Percentiles rank a stretch among this genome's conserved stretches.
Conservation (phyloP, 2,113 vertebrate genomes). For the Cheilinus undulatus region DNA sequence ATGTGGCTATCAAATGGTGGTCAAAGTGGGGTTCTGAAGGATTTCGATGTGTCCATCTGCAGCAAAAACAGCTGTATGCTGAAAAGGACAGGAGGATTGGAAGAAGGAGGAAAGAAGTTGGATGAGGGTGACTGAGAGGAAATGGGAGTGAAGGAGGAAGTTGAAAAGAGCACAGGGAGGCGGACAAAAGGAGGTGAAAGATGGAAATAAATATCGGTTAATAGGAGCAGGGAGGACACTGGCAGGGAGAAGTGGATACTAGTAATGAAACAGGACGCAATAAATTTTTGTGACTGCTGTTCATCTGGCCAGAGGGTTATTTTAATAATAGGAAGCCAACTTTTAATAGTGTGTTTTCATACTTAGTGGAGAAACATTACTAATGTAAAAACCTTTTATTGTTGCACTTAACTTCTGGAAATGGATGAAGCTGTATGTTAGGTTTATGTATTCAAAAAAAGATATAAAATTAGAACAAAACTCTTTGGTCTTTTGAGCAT, state of each 20-base stretch:
- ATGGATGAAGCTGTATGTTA: background rate
- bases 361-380: constrained; percentile 7
- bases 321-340: constrained; percentile 19
- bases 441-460: background rate
- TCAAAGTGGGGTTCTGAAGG: constrained; percentile 59
- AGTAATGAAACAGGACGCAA: constrained; percentile 45
- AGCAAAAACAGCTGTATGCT: constrained; percentile 71
- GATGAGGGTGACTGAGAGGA: constrained; percentile 41
- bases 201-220: constrained; percentile 61
- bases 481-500: background rate
- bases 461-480: background rate
- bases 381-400: background rate
- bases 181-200: constrained; percentile 43
- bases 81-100: constrained; percentile 32
- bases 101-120: constrained; percentile 41
- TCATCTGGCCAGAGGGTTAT: constrained; percentile 26
- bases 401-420: background rate
- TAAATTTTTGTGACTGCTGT: constrained; percentile 53
- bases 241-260: constrained; percentile 24
- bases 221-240: constrained; percentile 30
- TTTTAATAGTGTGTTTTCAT: constrained; percentile 12
- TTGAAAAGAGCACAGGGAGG: constrained; percentile 43
- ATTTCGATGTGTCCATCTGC: constrained; percentile 45
- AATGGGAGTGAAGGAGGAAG: constrained; percentile 37
- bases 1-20: constrained; percentile 69